Base-by-base conservation (phyloP, 2,797 vertebrate genomes). In the Malurus leucopterus region DNA sequence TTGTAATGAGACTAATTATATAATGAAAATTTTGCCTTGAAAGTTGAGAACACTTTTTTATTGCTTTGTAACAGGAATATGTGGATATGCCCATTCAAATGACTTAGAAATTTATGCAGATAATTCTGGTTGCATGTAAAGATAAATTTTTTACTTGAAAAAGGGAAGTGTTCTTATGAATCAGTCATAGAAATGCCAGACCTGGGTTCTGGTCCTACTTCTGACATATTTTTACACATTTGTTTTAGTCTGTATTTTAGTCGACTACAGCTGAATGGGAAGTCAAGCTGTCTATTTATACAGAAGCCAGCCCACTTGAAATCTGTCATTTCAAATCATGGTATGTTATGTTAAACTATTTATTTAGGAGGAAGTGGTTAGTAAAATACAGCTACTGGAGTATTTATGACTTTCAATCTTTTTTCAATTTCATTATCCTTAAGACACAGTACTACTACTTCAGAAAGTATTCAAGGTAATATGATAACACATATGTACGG, bases 161-260 rank as follows among this genome's bases (percentile, higher is more conserved):
- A 92, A 85, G 78, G 76, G 77, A 95, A 94, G 87, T 89, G 85
- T 95, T 95, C 93, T 89, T 94, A 91, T 43, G 30, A 78, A 77
- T 92, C 91, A 94, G 89, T 29, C 32, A 89, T 91, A 94, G 91
- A 87, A 93, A 86, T 53, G 63, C 85, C 87, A 92, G 91, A 83
- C 63, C 41, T 86, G 54, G 30, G 53, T 84, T 93, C 86, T 93
- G 88, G 91, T 73, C 36, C 89, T 88, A 93, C 94, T 91, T 78
- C 88, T 95, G 92, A 84, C 41, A 44, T 84, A 79, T 94, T 93
- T 94, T 94, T 95, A 95, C 86, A 71, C 54, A 38, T 90, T 75
- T 87, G 73, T 85, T 49, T 86, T 93, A 61, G 72, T 92, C 76
- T 93, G 61, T 95, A 90, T 89, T 93, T 92, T 73, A 84, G 44